Evolutionary conservation across 2,797 vertebrate species (phyloP).

Genomic region (Pachyuromys duprasi): DNA sequence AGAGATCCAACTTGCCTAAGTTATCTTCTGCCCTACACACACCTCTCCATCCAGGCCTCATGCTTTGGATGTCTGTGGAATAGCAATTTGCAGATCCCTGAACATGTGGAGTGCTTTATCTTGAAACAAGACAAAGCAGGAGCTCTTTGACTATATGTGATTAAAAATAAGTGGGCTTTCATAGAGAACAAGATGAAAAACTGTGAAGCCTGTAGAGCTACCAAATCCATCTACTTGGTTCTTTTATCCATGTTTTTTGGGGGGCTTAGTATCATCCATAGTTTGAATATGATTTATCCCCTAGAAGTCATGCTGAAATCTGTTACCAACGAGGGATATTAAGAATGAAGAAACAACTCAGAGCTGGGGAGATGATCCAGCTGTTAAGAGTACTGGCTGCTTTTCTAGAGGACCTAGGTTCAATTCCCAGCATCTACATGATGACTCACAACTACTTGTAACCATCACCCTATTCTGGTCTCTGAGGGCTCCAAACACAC

Average conservation of each 20-base stretch:
- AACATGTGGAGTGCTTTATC: too few species aligned
- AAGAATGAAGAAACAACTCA: neutral
- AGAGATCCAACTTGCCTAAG: neutral
- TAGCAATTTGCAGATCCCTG: conserved; percentile 6
- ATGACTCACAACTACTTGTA: neutral
- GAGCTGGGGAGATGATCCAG: neutral
- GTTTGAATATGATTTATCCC: neutral
- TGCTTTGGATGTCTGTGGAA: neutral
- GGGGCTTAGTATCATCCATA: neutral
- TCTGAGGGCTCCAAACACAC: neutral
- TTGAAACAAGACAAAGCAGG: conserved; percentile 47
- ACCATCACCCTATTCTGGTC: neutral
- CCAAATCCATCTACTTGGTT: neutral
- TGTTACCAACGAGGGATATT: neutral
- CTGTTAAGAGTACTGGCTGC: neutral
- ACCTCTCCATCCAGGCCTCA: neutral
- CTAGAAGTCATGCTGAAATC: neutral
- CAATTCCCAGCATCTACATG: neutral
- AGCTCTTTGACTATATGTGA: neutral
- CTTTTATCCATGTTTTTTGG: conserved; percentile 11
- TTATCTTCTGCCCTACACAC: neutral
- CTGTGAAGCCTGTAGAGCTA: neutral
- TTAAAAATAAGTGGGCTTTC: neutral
- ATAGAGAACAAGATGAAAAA: neutral
- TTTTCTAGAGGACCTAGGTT: neutral